Evolutionary conservation across 2,797 vertebrate genomes (phyloP), one percentile per base, ranked within the genome.

Genomic region (Sebastes melanostomus): DNA sequence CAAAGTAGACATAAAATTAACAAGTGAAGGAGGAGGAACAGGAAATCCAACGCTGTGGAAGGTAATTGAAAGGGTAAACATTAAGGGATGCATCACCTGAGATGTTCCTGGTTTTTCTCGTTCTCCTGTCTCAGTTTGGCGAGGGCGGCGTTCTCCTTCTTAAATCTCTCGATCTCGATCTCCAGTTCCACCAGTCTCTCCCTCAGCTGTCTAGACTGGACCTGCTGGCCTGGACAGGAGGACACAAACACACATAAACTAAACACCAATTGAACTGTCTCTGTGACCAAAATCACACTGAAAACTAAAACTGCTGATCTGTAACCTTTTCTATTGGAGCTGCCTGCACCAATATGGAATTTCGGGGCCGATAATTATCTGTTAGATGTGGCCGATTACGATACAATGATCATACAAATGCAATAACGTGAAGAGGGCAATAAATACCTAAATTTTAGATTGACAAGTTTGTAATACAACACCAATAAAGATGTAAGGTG

Each of bases 91-190:
- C 0, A 0, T 86, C 93, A 99, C 98, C 96, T 96, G 87, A 99
- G 89, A 32, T 82, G 93, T 75, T 97, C 96, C 90, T 96, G 87
- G 6, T 91, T 91, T 1, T 77, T 94, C 89, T 98, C 96, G 52
- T 96, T 96, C 83, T 99, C 97, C 82, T 96, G 94, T 66, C 96
- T 94, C 30, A 98, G 96, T 89, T 94, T 97, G 83, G 90, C 66
- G 74, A 99, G 92, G 3, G 93, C 92, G 4, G 91, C 77, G 8
- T 99, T 99, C 91, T 99, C 97, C 86, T 95, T 95, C 95, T 96
- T 97, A 86, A 99, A 99, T 70, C 96, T 96, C 87, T 97, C 96
- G 10, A 99, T 98, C 96, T 99, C 97, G 0, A 92, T 92, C 94
- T 99, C 98, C 88, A 99, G 56, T 90, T 99, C 96, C 27, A 78